Evolutionary conservation across 2,797 vertebrate species (phyloP).

Genomic region (Sebastes steindachneri): DNA sequence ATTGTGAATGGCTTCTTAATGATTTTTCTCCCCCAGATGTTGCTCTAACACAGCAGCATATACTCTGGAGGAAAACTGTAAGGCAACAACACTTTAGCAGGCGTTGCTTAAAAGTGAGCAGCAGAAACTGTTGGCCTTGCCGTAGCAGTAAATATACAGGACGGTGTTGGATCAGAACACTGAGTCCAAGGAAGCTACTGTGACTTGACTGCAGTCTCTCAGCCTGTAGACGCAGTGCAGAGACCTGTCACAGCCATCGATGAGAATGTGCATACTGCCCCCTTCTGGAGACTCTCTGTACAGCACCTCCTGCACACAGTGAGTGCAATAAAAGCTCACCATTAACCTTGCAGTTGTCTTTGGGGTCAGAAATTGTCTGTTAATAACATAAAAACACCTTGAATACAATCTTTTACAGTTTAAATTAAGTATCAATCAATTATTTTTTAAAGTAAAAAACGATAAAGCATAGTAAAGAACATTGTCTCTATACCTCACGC

Average conservation of each 20-base stretch:
- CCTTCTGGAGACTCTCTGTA: slow-evolving; percentile 46
- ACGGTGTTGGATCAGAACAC: slow-evolving; percentile 38
- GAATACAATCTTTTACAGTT: neutral
- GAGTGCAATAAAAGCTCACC: neutral
- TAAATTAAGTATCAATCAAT: neutral
- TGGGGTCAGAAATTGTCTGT: neutral
- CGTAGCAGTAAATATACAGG: slow-evolving; percentile 27
- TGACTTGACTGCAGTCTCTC: slow-evolving; percentile 64
- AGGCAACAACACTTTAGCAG: neutral
- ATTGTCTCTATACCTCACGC: neutral
- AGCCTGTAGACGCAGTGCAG: slow-evolving; percentile 71
- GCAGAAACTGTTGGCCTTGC: neutral
- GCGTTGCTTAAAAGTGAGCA: neutral
- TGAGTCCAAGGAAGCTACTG: slow-evolving; percentile 31
- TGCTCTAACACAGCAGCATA: neutral
- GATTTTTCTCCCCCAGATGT: neutral
- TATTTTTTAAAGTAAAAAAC: neutral
- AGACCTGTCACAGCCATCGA: slow-evolving; percentile 8
- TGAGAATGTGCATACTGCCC: slow-evolving; percentile 63
- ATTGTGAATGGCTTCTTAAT: neutral
- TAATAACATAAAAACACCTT: neutral
- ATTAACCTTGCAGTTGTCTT: neutral
- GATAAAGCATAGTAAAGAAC: neutral
- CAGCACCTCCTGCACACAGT: neutral
- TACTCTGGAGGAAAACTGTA: neutral